A percentile compares a stretch with the other conserved stretches of the same genome.
These are phyloP conservation scores for Onthophagus taurus DNA, from an alignment of 1,140 invertebrate genomes.

Conservation along the genomic window DNA sequence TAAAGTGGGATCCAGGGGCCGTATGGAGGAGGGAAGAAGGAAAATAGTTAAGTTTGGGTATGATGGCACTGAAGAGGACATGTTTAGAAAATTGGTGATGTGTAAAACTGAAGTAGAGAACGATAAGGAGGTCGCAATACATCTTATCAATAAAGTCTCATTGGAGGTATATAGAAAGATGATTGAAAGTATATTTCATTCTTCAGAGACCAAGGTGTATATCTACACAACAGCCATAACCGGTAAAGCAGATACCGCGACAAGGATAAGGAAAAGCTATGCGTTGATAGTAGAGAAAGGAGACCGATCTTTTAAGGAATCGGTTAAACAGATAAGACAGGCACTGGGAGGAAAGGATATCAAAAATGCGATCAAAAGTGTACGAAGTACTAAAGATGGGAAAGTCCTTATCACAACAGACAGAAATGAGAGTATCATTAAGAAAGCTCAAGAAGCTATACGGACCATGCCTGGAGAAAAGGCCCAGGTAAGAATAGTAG, in stretches of 20 bases:
- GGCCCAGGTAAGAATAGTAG: neutral
- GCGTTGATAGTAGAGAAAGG: neutral
- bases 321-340: no score
- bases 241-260: neutral
- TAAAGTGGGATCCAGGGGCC: constrained; percentile 3
- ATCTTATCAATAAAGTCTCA: constrained; percentile 3
- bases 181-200: neutral
- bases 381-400: constrained; percentile 13
- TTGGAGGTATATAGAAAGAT: neutral
- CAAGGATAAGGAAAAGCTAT: neutral
- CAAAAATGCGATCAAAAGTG: neutral
- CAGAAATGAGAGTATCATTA: neutral
- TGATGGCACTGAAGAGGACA: neutral
- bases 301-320: constrained; percentile 1
- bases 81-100: constrained; percentile 8
- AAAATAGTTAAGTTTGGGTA: constrained; percentile 11
- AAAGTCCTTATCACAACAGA: constrained; percentile 12
- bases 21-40: neutral
- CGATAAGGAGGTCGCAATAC: constrained; percentile 1
- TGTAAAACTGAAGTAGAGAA: constrained; percentile 1
- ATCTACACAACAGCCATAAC: neutral
- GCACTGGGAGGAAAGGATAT: neutral
- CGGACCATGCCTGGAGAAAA: neutral
- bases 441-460: constrained; percentile 6
- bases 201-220: neutral